Percentiles rank a stretch among this genome's conserved stretches.
Conservation (phyloP, 2,113 vertebrate species). For the Anarhynchus alexandrinus region DNA sequence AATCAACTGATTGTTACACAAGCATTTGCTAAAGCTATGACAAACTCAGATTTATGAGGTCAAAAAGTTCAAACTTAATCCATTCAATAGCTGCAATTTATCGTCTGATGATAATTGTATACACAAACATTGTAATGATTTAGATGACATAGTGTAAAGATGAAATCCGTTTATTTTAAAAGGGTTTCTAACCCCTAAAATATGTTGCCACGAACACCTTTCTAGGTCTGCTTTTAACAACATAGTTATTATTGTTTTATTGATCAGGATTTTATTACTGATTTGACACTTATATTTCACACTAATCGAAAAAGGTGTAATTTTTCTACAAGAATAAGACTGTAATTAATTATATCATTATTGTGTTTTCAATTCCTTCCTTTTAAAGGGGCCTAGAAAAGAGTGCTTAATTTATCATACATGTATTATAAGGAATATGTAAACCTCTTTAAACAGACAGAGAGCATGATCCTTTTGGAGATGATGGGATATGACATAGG, state of each 20-base stretch:
- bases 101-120: slow-evolving; percentile 99
- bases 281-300: slow-evolving; percentile 99
- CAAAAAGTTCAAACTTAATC: slow-evolving; percentile 90
- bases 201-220: slow-evolving; percentile 88
- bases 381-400: slow-evolving; percentile 80
- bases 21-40: slow-evolving; percentile 94
- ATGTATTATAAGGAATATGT: slow-evolving; percentile 80
- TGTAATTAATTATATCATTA: slow-evolving; percentile 98
- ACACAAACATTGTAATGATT: slow-evolving; percentile 99
- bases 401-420: slow-evolving; percentile 88
- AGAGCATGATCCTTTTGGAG: slow-evolving; percentile 81
- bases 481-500: slow-evolving; percentile 82
- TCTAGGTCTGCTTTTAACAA: slow-evolving; percentile 97
- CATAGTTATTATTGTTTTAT: slow-evolving; percentile 99
- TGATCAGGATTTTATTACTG: slow-evolving; percentile 98
- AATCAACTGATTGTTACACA: slow-evolving; percentile 99
- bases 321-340: slow-evolving; percentile 92
- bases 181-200: slow-evolving; percentile 99
- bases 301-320: slow-evolving; percentile 97
- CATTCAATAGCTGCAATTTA: slow-evolving; percentile 98
- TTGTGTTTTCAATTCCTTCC: slow-evolving; percentile 88
- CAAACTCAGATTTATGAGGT: slow-evolving; percentile 96
- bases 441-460: slow-evolving; percentile 78
- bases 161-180: slow-evolving; percentile 99
- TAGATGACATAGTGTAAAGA: slow-evolving; percentile 99